These are phyloP conservation scores for Bombycilla garrulus DNA, from an alignment of 2,113 vertebrate species.

Conservation along the genomic window DNA sequence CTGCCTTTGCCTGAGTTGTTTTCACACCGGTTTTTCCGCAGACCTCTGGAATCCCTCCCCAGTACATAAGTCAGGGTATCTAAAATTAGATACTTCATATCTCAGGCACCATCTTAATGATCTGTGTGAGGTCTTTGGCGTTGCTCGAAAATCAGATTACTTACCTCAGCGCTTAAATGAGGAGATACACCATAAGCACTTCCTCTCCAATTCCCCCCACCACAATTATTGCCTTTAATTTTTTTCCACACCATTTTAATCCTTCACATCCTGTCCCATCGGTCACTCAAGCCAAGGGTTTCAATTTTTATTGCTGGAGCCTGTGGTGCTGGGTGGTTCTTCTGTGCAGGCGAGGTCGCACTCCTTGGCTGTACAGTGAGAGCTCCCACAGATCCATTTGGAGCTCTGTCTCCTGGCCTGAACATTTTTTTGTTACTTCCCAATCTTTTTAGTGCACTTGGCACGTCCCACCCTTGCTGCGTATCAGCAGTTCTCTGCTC, in stretches of 20 bases:
- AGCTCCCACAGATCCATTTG: not conserved
- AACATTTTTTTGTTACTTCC: not conserved
- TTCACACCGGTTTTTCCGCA: not conserved
- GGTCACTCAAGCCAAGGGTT: not conserved
- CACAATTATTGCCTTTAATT: not conserved
- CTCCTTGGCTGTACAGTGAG: not conserved
- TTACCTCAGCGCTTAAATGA: not conserved
- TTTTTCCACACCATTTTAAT: not conserved
- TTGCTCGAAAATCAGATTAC: slow-evolving; percentile 46
- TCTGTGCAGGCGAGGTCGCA: not conserved
- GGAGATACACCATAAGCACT: not conserved
- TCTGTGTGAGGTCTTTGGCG: slow-evolving; percentile 61
- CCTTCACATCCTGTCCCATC: not conserved
- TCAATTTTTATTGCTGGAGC: not conserved
- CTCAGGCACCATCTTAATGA: slow-evolving; percentile 64
- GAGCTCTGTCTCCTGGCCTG: not conserved
- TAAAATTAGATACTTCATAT: slow-evolving; percentile 59
- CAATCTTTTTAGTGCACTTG: not conserved
- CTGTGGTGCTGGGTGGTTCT: not conserved
- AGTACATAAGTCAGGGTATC: not conserved
- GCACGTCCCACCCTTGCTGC: not conserved
- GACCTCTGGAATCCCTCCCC: not conserved
- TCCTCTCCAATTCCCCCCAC: slow-evolving; percentile 16
- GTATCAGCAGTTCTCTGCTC: not conserved
- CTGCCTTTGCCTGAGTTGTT: not conserved